phyloP scores from a whole-genome alignment of 2,797 vertebrate genomes.

The Enteromius paludinosus region DNA sequence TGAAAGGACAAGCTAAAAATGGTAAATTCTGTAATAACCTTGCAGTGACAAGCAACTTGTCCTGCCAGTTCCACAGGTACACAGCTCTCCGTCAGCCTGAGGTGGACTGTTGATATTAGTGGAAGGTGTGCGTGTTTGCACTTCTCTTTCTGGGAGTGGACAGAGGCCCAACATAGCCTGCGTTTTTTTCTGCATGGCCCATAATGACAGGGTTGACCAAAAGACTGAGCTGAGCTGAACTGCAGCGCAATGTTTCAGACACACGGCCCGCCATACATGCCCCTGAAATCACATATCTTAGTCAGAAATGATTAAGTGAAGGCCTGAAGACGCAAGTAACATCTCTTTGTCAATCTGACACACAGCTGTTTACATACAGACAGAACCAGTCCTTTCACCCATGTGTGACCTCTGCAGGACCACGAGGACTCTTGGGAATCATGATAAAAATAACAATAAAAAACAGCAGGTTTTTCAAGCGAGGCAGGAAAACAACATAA shows the following conservation, averaged over 20 bases:
- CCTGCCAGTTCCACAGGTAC: background rate
- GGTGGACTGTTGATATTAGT: constrained; percentile 1
- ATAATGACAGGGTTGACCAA: constrained; percentile 44
- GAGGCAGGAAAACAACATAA: constrained; percentile 22
- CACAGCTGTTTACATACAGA: background rate
- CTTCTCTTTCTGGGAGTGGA: constrained; percentile 29
- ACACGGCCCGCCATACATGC: background rate
- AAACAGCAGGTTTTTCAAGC: background rate
- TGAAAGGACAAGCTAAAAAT: constrained; percentile 8
- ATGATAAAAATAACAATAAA: background rate
- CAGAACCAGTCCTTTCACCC: background rate
- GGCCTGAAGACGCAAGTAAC: background rate
- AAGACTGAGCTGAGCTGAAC: background rate
- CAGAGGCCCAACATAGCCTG: constrained; percentile 30
- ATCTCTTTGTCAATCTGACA: constrained; percentile 1
- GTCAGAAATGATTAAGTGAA: constrained; percentile 6
- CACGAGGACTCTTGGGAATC: background rate
- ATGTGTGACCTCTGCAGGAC: constrained; percentile 8
- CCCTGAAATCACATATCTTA: constrained; percentile 4
- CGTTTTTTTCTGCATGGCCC: constrained; percentile 10
- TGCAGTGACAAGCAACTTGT: constrained; percentile 27
- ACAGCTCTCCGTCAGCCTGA: background rate
- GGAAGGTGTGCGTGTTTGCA: constrained; percentile 3
- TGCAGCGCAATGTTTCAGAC: background rate
- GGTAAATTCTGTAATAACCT: background rate